Evolutionary conservation across 2,797 vertebrate genomes (phyloP).

Genomic region (Phalanger gymnotis): DNA sequence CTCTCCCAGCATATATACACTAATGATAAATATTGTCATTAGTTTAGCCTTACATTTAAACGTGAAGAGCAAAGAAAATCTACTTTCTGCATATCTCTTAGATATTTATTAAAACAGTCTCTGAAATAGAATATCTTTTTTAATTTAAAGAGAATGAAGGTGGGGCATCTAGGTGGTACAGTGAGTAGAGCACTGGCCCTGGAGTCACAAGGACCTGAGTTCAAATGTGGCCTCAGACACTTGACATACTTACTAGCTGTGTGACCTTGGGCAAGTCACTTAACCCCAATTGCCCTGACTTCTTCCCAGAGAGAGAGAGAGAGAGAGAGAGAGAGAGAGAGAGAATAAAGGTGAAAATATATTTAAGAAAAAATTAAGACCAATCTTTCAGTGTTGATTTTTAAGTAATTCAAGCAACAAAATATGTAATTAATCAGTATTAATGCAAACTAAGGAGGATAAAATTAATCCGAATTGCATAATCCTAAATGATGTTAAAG

Average conservation of each 20-base stretch:
- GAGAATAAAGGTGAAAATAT: constrained; percentile 15
- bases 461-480: constrained; percentile 44
- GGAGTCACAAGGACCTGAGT: too few species aligned
- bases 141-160: too few species aligned
- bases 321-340: too few species aligned
- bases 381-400: constrained; percentile 4
- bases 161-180: too few species aligned
- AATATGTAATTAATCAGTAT: constrained; percentile 32
- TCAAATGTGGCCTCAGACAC: too few species aligned
- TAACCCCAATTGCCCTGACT: too few species aligned
- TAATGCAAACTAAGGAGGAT: constrained; percentile 36
- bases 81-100: background rate
- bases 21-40: background rate
- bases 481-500: background rate
- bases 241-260: too few species aligned
- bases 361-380: constrained; percentile 23
- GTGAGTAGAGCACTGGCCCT: too few species aligned
- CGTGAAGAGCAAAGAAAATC: background rate
- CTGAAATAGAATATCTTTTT: too few species aligned
- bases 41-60: background rate
- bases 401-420: constrained; percentile 10
- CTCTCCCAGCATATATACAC: background rate
- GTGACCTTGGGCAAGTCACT: too few species aligned
- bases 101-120: background rate
- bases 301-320: too few species aligned